Evolutionary conservation across 2,888 invertebrate species (phyloP).

Genomic region (Lamellibrachia satsuma): DNA sequence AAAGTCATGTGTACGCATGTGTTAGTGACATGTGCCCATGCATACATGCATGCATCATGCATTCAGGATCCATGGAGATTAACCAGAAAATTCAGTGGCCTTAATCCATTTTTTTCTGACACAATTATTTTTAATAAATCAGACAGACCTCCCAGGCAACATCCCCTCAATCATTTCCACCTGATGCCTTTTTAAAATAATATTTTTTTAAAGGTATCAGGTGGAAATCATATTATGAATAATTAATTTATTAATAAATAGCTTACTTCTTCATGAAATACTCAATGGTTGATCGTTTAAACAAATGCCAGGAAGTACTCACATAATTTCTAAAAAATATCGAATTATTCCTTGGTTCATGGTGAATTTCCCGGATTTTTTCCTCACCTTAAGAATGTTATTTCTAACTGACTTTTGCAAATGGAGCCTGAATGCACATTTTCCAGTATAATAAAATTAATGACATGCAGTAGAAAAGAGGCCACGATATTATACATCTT

Average conservation of each 20-base stretch:
- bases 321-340: not conserved
- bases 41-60: not conserved
- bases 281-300: not conserved
- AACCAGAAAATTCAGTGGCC: not conserved
- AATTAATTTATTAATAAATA: not conserved
- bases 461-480: not conserved
- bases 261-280: not conserved
- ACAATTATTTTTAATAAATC: not conserved
- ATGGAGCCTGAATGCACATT: not conserved
- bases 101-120: not conserved
- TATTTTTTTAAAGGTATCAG: no score
- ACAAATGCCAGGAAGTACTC: not conserved
- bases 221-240: not conserved
- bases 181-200: no score
- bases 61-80: slow-evolving; percentile 2
- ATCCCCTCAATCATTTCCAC: no score
- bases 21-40: not conserved
- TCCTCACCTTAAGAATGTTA: not conserved
- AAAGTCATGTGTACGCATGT: not conserved
- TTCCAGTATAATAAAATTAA: not conserved
- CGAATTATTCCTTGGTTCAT: not conserved
- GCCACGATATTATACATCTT: not conserved
- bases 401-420: not conserved
- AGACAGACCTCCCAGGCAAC: not conserved
- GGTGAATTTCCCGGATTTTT: not conserved